A percentile compares a stretch with the other conserved stretches of the same genome.
phyloP scores from a whole-genome alignment of 2,888 invertebrate genomes.

The Monochamus alternatus region DNA sequence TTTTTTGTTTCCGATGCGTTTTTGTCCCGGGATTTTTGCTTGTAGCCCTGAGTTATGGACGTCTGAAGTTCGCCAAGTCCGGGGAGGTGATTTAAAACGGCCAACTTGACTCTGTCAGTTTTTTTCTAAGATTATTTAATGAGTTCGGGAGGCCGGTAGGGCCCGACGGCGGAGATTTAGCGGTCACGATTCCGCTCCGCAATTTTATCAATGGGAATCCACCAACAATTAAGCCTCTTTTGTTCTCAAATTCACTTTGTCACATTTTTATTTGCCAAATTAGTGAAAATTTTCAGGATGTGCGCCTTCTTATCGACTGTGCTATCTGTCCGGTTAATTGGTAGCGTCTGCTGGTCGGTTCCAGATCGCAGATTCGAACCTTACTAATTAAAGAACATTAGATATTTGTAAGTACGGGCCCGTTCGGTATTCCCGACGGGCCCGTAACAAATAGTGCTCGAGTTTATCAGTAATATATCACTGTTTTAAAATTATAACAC shows the following conservation, averaged over 20 bases:
- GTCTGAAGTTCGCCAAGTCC: slow-evolving; percentile 61
- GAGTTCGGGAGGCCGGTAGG: slow-evolving; percentile 54
- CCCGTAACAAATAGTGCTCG: no score
- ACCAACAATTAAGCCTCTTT: slow-evolving; percentile 56
- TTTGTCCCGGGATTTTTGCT: slow-evolving; percentile 68
- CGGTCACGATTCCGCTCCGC: slow-evolving; percentile 58
- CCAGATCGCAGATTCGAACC: slow-evolving; percentile 1
- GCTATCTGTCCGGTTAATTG: slow-evolving; percentile 22
- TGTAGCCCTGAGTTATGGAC: slow-evolving; percentile 68
- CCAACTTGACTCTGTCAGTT: slow-evolving; percentile 61
- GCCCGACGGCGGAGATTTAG: slow-evolving; percentile 57
- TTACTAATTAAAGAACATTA: slow-evolving; percentile 19
- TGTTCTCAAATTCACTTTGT: slow-evolving; percentile 41
- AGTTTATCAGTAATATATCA: no score
- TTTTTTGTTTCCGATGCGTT: slow-evolving; percentile 65
- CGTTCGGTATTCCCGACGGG: no score
- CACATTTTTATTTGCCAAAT: slow-evolving; percentile 42
- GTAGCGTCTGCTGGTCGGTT: not conserved
- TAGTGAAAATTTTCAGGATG: slow-evolving; percentile 34
- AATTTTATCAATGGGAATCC: slow-evolving; percentile 57
- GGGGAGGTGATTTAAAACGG: slow-evolving; percentile 66
- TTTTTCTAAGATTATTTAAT: slow-evolving; percentile 65
- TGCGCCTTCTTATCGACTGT: slow-evolving; percentile 15
- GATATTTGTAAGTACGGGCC: slow-evolving; percentile 7
- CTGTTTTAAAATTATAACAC: no score